Evolutionary conservation across 1,140 invertebrate species (phyloP), one percentile per base, ranked within the genome.

Genomic region (Drosophila bocki): DNA sequence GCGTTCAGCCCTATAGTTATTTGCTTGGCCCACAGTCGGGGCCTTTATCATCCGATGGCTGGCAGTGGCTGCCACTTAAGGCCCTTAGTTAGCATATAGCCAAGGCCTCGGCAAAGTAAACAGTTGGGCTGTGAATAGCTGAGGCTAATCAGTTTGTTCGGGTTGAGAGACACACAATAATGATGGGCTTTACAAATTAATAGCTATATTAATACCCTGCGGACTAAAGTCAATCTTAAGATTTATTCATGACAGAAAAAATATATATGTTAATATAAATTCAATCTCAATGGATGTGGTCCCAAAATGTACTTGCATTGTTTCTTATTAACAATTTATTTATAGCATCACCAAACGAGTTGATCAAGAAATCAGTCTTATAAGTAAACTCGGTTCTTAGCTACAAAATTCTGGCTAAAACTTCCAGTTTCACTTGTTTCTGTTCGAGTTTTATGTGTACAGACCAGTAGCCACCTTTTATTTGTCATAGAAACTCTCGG

Each of bases 71-170:
- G 37, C 69, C 32, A 50, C 44, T 62, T 72, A 47, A 58, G 65
- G 64, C 50, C 50, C 37, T 22, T 62, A 75, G 82, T 84, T 84
- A 84, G 62, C 81, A 84, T 82, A 35, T 59, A 44, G 44, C 42
- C 69, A 72, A 81, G 79, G 78, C 57, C 51, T 3, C 35, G 19
- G 8, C 32, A 7, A 37, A 53, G 17, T 7, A 32, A 47, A 44
- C 62, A 37, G 51, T 13, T 65, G 71, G 35, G 0, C 54, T 12
- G 35, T 26, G 54, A 81, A 80, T 70, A 29, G 60, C 44, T 32
- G 41, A 45, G 19, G 64, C 68, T 65, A 70, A 69, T 64, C 35
- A 50, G 26, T 35, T 61, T n/a, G 32, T 60, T 50, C 17, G 44
- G 44, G 17, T 22, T 33, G 29, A 60, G 11, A 60, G 44, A 22